These are phyloP conservation scores for Sphaerophoria rueppellii DNA, from an alignment of 2,888 invertebrate genomes.

Conservation along the genomic window DNA sequence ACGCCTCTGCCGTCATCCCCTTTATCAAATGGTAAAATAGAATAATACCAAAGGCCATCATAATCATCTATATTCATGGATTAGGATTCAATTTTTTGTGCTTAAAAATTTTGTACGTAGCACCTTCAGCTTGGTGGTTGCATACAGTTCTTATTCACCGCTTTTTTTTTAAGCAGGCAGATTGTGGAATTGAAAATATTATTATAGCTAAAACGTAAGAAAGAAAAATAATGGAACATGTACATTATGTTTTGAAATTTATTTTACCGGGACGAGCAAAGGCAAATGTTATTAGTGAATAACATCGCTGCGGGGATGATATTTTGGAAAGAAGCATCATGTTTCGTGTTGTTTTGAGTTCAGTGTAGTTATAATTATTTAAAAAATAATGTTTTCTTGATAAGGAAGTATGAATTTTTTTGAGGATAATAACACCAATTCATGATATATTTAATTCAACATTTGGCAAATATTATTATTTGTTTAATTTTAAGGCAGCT, in stretches of 20 bases:
- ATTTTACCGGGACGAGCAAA: constrained; percentile 41
- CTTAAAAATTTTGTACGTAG: constrained; percentile 70
- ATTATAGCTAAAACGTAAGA: constrained; percentile 71
- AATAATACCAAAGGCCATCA: constrained; percentile 76
- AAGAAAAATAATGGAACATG: constrained; percentile 63
- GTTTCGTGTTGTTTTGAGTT: background rate
- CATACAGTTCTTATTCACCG: background rate
- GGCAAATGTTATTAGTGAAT: constrained; percentile 68
- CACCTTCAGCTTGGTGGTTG: constrained; percentile 34
- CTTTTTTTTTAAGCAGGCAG: constrained; percentile 9
- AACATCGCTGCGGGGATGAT: constrained; percentile 66
- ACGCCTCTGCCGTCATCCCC: background rate
- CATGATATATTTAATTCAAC: too few relatives aligned
- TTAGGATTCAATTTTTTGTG: constrained; percentile 82
- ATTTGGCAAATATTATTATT: too few relatives aligned
- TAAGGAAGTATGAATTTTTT: too few relatives aligned
- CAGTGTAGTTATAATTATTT: too few relatives aligned
- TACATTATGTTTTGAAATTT: constrained; percentile 65
- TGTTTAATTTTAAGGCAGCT: too few relatives aligned
- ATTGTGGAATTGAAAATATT: constrained; percentile 68
- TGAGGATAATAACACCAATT: too few relatives aligned
- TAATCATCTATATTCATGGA: constrained; percentile 83
- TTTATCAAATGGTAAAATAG: constrained; percentile 14
- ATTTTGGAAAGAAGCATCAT: constrained; percentile 55
- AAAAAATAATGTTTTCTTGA: too few relatives aligned